These are phyloP conservation scores for Drosophila histrio DNA, from an alignment of 2,888 invertebrate genomes.

Conservation along the genomic window DNA sequence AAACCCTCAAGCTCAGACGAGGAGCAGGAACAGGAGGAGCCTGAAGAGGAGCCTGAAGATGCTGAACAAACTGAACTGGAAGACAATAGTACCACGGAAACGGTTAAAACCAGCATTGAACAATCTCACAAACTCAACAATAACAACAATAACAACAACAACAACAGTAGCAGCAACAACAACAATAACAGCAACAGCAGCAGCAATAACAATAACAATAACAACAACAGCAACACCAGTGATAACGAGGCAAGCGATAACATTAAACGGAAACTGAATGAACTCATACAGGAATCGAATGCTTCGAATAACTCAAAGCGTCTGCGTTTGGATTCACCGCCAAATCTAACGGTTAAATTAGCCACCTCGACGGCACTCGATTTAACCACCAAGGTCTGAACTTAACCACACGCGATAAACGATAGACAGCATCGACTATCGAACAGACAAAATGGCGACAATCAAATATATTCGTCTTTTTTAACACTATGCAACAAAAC, in stretches of 20 bases:
- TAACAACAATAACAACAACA: conserved; percentile 32
- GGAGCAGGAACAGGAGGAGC: neutral
- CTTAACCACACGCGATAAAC: neutral
- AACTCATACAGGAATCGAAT: conserved; percentile 52
- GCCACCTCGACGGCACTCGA: conserved; percentile 80
- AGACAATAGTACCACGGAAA: conserved; percentile 40
- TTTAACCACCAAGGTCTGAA: conserved; percentile 88
- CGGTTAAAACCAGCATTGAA: conserved; percentile 51
- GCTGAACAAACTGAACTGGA: conserved; percentile 20
- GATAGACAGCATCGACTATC: neutral
- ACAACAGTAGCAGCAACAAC: conserved; percentile 33
- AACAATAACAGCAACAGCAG: conserved; percentile 12
- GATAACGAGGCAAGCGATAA: conserved; percentile 52
- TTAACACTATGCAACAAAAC: conserved; percentile 47
- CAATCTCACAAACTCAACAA: conserved; percentile 35
- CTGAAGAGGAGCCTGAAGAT: neutral
- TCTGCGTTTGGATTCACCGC: conserved; percentile 47
- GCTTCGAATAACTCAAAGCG: conserved; percentile 51
- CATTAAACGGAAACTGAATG: conserved; percentile 61
- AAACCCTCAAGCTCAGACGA: neutral
- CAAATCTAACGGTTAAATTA: conserved; percentile 45
- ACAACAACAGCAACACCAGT: conserved; percentile 54
- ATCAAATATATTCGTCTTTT: conserved; percentile 3
- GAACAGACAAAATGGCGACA: conserved; percentile 11
- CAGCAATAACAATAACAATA: conserved; percentile 50